Base-by-base conservation (phyloP, 1,140 invertebrate genomes). In the Drosophila simulans region DNA sequence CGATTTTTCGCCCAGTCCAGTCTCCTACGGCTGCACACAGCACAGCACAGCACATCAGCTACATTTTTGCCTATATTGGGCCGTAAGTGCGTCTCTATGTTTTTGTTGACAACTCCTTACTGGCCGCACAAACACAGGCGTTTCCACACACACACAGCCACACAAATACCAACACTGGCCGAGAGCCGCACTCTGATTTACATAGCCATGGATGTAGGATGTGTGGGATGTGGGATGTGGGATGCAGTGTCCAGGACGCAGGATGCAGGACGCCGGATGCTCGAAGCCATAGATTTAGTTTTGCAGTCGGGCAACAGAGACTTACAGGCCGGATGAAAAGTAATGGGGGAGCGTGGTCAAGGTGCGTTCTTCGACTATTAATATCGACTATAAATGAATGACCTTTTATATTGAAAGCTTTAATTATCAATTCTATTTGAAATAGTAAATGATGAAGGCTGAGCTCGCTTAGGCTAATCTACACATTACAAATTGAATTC, bases 21-120 rank as follows among this genome's bases (percentile, higher is more conserved):
- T 40, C 57, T 76, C 34, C 76, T 57, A 59, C 80, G 53, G 48
- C 56, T 65, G 64, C 79, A 78, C 64, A 5, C 17, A 17, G 17
- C 17, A 17, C 17, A 17, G 17, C 17, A 17, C 27, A 70, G 42
- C 75, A 69, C 58, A 68, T 64, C 58, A 51, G 65, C 51, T 57
- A 78, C 82, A 78, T 64, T 82, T 82, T 86, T 82, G 68, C 63
- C 55, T 86, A 86, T 77, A 77, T 77, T 56, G 64, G 73, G 27
- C 73, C 73, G 69, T 85, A 86, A 85, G 82, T 85, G 82, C 82
- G 82, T 85, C 82, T 85, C 82, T 85, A 78, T 85, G 82, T 85
- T 85, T 84, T 85, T 85, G 82, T 85, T 86, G 82, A 85, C 82
- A 86, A 85, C 82, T 85, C 82, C 81, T 85, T 85, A 70, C 82